Evolutionary conservation across 2,797 vertebrate species (phyloP).

Genomic region (Euthynnus affinis): DNA sequence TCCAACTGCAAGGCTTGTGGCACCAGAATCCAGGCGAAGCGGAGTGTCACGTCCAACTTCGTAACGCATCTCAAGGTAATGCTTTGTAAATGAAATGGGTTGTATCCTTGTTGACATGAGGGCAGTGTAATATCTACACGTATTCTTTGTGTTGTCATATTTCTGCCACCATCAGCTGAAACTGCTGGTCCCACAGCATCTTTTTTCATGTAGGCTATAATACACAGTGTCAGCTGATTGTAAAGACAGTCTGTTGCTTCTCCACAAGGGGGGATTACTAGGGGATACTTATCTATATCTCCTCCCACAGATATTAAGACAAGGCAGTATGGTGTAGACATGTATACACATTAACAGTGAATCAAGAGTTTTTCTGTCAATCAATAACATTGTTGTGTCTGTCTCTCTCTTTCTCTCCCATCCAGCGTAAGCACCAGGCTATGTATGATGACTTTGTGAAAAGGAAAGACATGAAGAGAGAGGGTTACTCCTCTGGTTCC

Average conservation of each 20-base stretch:
- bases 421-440: conserved; percentile 87
- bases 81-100: conserved; percentile 38
- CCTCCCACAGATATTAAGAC: conserved; percentile 3
- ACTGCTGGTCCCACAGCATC: conserved; percentile 19
- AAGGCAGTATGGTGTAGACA: not conserved
- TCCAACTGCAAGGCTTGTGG: conserved; percentile 90
- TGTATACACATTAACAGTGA: conserved; percentile 3
- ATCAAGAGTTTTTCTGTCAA: conserved; percentile 9
- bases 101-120: not conserved
- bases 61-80: conserved; percentile 90
- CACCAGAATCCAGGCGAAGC: conserved; percentile 89
- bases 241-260: conserved; percentile 54
- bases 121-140: not conserved
- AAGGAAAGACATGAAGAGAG: conserved; percentile 89
- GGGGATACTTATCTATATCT: not conserved
- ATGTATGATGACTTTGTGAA: conserved; percentile 91
- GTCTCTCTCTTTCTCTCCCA: conserved; percentile 35
- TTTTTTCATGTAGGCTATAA: not conserved
- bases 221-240: conserved; percentile 23
- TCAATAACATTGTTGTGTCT: conserved; percentile 23
- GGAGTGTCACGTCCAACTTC: conserved; percentile 90
- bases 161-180: conserved; percentile 16
- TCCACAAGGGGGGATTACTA: conserved; percentile 3
- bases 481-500: conserved; percentile 83
- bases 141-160: not conserved